A percentile compares a stretch with the other conserved stretches of the same genome.
Evolutionary conservation across 2,797 vertebrate genomes (phyloP).

Genomic region (Megaceryle alcyon): DNA sequence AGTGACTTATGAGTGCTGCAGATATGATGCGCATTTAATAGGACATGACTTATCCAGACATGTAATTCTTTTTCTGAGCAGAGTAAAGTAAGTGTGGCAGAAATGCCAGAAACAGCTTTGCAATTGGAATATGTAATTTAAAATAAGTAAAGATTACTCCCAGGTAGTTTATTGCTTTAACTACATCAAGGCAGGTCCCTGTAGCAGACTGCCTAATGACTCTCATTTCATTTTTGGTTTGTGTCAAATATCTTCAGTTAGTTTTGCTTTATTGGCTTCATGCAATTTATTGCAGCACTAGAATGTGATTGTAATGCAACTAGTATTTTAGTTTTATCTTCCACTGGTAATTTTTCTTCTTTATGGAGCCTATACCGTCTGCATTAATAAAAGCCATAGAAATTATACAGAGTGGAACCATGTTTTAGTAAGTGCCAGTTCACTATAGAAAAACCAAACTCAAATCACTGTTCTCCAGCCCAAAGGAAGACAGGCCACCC

Average conservation of each 20-base stretch:
- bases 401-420: slow-evolving; percentile 71
- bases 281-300: slow-evolving; percentile 78
- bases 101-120: slow-evolving; percentile 78
- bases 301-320: slow-evolving; percentile 78
- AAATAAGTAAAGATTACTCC: slow-evolving; percentile 81
- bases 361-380: slow-evolving; percentile 76
- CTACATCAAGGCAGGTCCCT: slow-evolving; percentile 74
- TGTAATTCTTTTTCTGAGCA: slow-evolving; percentile 60
- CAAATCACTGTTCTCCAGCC: neutral
- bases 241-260: slow-evolving; percentile 82
- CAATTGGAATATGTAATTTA: slow-evolving; percentile 79
- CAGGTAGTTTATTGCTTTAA: slow-evolving; percentile 81
- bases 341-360: slow-evolving; percentile 78
- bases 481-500: neutral
- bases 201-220: slow-evolving; percentile 75
- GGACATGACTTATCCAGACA: slow-evolving; percentile 71
- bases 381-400: slow-evolving; percentile 78
- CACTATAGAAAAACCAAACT: slow-evolving; percentile 2
- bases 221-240: slow-evolving; percentile 80
- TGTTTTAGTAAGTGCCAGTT: slow-evolving; percentile 68
- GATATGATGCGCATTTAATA: slow-evolving; percentile 65
- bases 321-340: slow-evolving; percentile 82
- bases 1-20: slow-evolving; percentile 68
- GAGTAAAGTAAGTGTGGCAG: slow-evolving; percentile 73
- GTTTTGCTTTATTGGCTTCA: slow-evolving; percentile 81